phyloP scores from a whole-genome alignment of 2,888 invertebrate species.

The Portevinia maculata region DNA sequence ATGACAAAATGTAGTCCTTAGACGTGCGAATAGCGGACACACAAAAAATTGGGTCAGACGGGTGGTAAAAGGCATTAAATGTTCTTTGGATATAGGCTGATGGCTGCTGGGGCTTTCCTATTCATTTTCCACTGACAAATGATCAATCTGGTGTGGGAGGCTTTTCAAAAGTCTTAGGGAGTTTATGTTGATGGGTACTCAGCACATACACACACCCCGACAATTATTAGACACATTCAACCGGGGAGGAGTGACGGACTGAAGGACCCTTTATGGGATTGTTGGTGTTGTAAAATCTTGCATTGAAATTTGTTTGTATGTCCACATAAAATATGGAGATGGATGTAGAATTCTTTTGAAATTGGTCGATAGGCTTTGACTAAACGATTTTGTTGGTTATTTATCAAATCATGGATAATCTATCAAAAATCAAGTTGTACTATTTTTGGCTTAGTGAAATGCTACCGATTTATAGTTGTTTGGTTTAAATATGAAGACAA shows the following conservation, averaged over 20 bases:
- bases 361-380: too few relatives aligned
- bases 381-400: too few relatives aligned
- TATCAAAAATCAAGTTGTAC: too few relatives aligned
- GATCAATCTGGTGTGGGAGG: constrained; percentile 21
- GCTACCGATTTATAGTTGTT: too few relatives aligned
- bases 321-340: too few relatives aligned
- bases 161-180: constrained; percentile 53
- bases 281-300: constrained; percentile 43
- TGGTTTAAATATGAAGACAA: too few relatives aligned
- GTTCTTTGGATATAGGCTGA: too few relatives aligned
- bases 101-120: constrained; percentile 6
- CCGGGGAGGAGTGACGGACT: constrained; percentile 55
- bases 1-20: constrained; percentile 42
- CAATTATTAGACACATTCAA: constrained; percentile 67
- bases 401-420: too few relatives aligned
- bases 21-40: constrained; percentile 43
- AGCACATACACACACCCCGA: constrained; percentile 40
- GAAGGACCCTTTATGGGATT: constrained; percentile 35
- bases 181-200: constrained; percentile 61
- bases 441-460: too few relatives aligned
- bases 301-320: too few relatives aligned
- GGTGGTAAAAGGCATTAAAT: constrained; percentile 22
- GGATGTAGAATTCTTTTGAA: too few relatives aligned
- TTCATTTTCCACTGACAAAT: constrained; percentile 55
- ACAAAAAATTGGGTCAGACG: constrained; percentile 60